phyloP scores from a whole-genome alignment of 2,888 invertebrate genomes.

The Xylota segnis region DNA sequence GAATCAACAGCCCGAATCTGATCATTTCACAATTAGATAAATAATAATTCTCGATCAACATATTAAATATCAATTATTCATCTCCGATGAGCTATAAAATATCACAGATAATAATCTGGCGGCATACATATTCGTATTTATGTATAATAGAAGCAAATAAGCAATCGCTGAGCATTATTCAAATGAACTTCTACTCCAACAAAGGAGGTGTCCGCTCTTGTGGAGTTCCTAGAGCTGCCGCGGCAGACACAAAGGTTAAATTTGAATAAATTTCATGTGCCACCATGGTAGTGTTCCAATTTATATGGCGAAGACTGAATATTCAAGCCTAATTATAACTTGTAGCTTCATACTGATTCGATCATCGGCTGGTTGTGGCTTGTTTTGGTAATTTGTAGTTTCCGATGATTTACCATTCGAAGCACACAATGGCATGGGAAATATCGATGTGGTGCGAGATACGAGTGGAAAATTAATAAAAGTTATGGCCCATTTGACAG shows the following conservation, averaged over 20 bases:
- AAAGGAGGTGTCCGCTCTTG: slow-evolving; percentile 66
- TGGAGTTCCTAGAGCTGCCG: slow-evolving; percentile 66
- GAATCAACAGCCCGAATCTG: background rate
- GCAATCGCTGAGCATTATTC: slow-evolving; percentile 66
- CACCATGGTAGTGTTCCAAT: slow-evolving; percentile 76
- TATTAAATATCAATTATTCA: slow-evolving; percentile 68
- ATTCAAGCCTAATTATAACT: slow-evolving; percentile 72
- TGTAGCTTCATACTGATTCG: slow-evolving; percentile 49
- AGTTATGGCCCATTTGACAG: slow-evolving; percentile 60
- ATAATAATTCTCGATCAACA: slow-evolving; percentile 55
- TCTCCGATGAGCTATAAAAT: slow-evolving; percentile 66
- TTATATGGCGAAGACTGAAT: slow-evolving; percentile 75
- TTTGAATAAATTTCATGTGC: slow-evolving; percentile 73
- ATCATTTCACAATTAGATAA: slow-evolving; percentile 35
- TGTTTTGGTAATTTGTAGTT: slow-evolving; percentile 71
- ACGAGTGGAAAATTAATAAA: slow-evolving; percentile 68
- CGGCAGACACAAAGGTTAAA: slow-evolving; percentile 64
- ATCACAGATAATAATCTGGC: slow-evolving; percentile 70
- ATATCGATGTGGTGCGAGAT: slow-evolving; percentile 73
- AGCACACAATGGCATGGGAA: slow-evolving; percentile 62
- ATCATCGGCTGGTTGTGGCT: slow-evolving; percentile 63
- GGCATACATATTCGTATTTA: no score
- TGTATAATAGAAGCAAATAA: background rate
- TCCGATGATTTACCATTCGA: slow-evolving; percentile 67
- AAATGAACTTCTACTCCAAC: slow-evolving; percentile 57